These are phyloP conservation scores for Bicyclus anynana DNA, from an alignment of 1,140 invertebrate genomes.

Conservation along the genomic window DNA sequence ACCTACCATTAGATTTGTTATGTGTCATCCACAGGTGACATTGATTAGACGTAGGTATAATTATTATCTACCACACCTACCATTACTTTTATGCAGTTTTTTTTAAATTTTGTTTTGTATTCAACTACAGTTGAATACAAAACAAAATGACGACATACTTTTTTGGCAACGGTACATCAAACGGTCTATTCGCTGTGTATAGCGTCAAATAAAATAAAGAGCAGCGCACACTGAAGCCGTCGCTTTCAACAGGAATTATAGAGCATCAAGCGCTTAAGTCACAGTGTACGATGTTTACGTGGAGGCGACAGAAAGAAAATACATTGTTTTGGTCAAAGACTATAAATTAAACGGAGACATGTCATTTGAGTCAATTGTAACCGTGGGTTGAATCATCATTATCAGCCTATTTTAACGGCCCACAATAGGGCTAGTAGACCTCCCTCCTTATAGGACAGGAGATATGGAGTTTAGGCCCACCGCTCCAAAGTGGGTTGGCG, in stretches of 20 bases:
- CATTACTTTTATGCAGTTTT: no score
- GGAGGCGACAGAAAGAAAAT: conserved; percentile 30
- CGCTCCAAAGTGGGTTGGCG: no score
- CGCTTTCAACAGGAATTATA: conserved; percentile 46
- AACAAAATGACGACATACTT: background rate
- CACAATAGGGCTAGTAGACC: no score
- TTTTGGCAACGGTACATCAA: conserved; percentile 5
- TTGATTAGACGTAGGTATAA: no score
- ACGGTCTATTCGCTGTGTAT: conserved; percentile 17
- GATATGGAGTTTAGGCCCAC: no score
- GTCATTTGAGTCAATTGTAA: background rate
- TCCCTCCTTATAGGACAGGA: no score
- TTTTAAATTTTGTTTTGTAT: no score
- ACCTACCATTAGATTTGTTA: no score
- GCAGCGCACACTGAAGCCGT: conserved; percentile 29
- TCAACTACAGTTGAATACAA: background rate
- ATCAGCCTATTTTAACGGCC: no score
- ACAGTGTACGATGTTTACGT: conserved; percentile 32
- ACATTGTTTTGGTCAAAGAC: conserved; percentile 28
- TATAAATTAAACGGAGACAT: conserved; percentile 1
- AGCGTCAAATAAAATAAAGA: conserved; percentile 41
- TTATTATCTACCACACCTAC: no score
- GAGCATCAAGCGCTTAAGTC: conserved; percentile 43
- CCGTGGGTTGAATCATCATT: no score
- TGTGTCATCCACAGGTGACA: no score